phyloP scores from a whole-genome alignment of 2,797 vertebrate species.

The Acanthurus leucopareius region DNA sequence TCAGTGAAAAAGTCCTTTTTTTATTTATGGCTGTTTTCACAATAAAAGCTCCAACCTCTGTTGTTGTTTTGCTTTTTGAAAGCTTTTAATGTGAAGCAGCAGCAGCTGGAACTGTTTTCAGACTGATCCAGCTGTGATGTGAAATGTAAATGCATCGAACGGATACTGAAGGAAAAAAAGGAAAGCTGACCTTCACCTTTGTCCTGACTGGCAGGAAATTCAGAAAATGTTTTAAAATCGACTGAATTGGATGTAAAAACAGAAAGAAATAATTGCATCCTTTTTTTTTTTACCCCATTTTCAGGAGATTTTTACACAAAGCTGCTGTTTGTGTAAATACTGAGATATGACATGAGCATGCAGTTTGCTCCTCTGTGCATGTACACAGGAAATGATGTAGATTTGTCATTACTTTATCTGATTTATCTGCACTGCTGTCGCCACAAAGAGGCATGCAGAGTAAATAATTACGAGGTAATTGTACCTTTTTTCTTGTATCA shows the following conservation, averaged over 20 bases:
- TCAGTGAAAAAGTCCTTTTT: rapidly evolving
- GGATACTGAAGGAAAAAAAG: too few relatives aligned
- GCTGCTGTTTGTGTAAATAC: conserved; percentile 9
- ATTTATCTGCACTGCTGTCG: too few relatives aligned
- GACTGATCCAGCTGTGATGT: not conserved
- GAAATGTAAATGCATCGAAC: too few relatives aligned
- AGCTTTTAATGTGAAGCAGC: not conserved
- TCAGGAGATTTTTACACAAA: not conserved
- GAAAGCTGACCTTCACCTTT: not conserved
- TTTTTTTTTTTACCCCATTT: not conserved
- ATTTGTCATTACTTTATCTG: too few relatives aligned
- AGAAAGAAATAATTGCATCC: not conserved
- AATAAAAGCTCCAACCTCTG: not conserved
- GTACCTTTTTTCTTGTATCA: not conserved
- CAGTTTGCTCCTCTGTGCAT: not conserved
- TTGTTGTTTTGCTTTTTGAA: not conserved
- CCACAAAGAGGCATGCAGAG: not conserved
- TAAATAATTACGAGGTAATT: not conserved
- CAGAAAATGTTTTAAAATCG: not conserved
- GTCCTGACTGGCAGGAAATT: not conserved
- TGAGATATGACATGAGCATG: too few relatives aligned
- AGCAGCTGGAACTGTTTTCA: too few relatives aligned
- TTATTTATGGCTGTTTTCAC: not conserved
- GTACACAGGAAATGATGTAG: not conserved
- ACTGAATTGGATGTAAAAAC: not conserved